Percentiles rank a stretch among this genome's conserved stretches.
Evolutionary conservation across 2,113 vertebrate genomes (phyloP).

Genomic region (Hemiprocne comata): DNA sequence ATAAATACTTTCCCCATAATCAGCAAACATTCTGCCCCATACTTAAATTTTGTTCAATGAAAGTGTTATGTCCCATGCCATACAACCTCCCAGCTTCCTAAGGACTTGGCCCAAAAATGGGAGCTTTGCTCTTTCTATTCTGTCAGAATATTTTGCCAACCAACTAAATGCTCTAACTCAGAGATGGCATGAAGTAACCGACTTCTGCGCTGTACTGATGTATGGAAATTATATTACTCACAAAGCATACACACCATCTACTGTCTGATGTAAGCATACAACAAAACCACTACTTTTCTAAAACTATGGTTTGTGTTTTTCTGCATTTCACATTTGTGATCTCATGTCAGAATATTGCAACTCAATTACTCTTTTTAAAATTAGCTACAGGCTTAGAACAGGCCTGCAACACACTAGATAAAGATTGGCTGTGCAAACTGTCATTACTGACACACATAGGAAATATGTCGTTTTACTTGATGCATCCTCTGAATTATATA

Average conservation of each 20-base stretch:
- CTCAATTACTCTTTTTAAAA: not conserved
- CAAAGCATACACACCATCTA: not conserved
- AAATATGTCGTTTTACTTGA: not conserved
- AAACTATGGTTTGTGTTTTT: not conserved
- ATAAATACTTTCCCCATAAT: not conserved
- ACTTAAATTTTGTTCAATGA: not conserved
- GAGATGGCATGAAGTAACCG: fast-evolving
- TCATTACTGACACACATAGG: not conserved
- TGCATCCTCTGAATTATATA: not conserved
- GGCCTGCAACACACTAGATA: not conserved
- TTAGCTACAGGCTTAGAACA: not conserved
- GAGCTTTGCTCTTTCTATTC: not conserved
- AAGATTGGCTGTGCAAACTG: not conserved
- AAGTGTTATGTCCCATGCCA: not conserved
- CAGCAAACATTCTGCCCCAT: not conserved
- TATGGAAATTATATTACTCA: not conserved
- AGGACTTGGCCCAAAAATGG: not conserved
- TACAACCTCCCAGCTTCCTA: not conserved
- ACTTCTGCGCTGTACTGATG: not conserved
- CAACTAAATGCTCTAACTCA: not conserved
- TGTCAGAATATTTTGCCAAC: not conserved
- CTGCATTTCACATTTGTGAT: not conserved
- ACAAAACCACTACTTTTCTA: not conserved
- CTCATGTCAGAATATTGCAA: not conserved
- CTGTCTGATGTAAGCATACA: not conserved